Conservation (phyloP, 2,888 invertebrate genomes). For the Hemistola chrysoprasaria region DNA sequence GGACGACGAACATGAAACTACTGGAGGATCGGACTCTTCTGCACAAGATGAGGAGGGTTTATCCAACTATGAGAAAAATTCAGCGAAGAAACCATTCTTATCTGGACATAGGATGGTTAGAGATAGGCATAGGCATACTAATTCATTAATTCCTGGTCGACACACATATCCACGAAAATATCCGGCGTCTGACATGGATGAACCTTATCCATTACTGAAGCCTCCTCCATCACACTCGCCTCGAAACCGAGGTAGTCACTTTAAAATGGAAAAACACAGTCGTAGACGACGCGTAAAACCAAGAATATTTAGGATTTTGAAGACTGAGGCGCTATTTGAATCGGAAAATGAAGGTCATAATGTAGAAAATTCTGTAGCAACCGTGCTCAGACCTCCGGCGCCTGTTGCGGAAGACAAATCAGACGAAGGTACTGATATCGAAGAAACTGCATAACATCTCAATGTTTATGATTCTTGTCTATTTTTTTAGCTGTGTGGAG, state of each 20-base stretch:
- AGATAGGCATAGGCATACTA: slow-evolving; percentile 59
- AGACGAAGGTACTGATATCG: slow-evolving; percentile 26
- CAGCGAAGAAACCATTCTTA: slow-evolving; percentile 46
- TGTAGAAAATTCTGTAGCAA: slow-evolving; percentile 46
- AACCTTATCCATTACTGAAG: slow-evolving; percentile 71
- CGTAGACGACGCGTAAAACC: slow-evolving; percentile 59
- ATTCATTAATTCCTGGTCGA: slow-evolving; percentile 47
- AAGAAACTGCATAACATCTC: slow-evolving; percentile 12
- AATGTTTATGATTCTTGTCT: neutral
- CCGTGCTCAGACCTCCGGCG: slow-evolving; percentile 55
- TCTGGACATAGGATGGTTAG: slow-evolving; percentile 43
- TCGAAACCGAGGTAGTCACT: slow-evolving; percentile 43
- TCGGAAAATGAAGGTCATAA: slow-evolving; percentile 47
- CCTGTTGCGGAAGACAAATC: slow-evolving; percentile 53
- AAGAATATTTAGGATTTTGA: slow-evolving; percentile 53
- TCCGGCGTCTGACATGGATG: slow-evolving; percentile 55
- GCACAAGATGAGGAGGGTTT: slow-evolving; percentile 49
- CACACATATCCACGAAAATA: slow-evolving; percentile 56
- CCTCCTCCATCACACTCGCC: slow-evolving; percentile 62
- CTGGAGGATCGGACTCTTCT: slow-evolving; percentile 46
- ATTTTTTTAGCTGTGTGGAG: neutral
- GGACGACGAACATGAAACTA: slow-evolving; percentile 58
- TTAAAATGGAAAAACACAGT: slow-evolving; percentile 50
- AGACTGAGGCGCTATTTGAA: slow-evolving; percentile 64
- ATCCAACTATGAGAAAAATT: slow-evolving; percentile 47